Evolutionary conservation across 2,113 vertebrate species (phyloP).

Genomic region (Macheiramphus alcinus): DNA sequence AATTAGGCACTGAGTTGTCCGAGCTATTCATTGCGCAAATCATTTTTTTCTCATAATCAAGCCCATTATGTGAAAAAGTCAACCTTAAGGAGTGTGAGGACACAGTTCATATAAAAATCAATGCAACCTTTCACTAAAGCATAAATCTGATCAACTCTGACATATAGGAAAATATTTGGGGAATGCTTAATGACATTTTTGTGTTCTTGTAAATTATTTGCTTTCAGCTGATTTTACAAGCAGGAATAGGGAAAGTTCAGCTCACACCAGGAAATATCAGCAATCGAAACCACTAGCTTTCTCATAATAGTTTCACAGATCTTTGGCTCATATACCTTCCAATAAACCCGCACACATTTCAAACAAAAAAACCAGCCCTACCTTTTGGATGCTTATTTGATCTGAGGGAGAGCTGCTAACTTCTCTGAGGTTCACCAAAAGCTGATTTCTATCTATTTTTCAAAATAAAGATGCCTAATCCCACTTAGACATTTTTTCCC

Average conservation of each 20-base stretch:
- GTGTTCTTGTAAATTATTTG: slow-evolving; percentile 15
- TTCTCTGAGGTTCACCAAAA: background rate
- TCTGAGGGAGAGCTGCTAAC: background rate
- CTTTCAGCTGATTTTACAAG: background rate
- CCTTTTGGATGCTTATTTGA: background rate
- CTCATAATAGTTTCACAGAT: background rate
- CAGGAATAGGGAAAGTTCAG: background rate
- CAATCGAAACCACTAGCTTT: background rate
- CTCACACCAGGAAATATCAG: background rate
- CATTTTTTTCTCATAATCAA: slow-evolving; percentile 3
- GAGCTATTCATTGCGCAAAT: background rate
- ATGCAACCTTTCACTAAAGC: slow-evolving; percentile 33
- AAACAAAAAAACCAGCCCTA: background rate
- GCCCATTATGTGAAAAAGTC: background rate
- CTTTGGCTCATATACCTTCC: background rate
- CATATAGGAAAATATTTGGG: slow-evolving; percentile 26
- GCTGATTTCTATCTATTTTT: background rate
- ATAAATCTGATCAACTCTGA: background rate
- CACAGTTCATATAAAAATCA: background rate
- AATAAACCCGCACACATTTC: background rate
- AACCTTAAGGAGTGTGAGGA: background rate
- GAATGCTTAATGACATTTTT: slow-evolving; percentile 41
- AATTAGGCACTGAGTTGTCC: background rate
- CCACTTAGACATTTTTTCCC: background rate
- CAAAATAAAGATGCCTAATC: background rate